Percentiles rank a stretch among this genome's conserved stretches.
Evolutionary conservation across 2,888 invertebrate species (phyloP).

Genomic region (Charanyca ferruginea): DNA sequence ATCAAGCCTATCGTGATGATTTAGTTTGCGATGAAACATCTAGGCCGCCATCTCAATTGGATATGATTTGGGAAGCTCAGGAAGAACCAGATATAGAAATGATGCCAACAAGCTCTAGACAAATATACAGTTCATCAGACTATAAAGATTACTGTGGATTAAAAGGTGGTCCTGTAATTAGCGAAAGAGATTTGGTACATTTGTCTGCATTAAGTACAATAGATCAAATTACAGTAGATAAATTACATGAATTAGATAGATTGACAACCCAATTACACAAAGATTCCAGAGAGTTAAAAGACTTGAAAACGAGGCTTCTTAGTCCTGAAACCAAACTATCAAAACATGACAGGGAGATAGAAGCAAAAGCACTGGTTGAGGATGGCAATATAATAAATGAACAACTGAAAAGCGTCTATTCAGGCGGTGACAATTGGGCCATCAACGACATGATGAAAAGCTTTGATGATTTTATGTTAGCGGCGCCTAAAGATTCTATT

Average conservation of each 20-base stretch:
- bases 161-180: constrained; percentile 93
- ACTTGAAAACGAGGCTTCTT: constrained; percentile 93
- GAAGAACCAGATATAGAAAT: constrained; percentile 93
- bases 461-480: constrained; percentile 91
- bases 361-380: constrained; percentile 91
- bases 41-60: constrained; percentile 94
- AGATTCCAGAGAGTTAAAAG: constrained; percentile 95
- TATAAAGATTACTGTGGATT: constrained; percentile 94
- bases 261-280: constrained; percentile 94
- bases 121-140: constrained; percentile 94
- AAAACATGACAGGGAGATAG: constrained; percentile 90
- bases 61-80: constrained; percentile 97
- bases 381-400: constrained; percentile 93
- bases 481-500: constrained; percentile 87
- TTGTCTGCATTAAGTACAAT: constrained; percentile 94
- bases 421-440: constrained; percentile 93
- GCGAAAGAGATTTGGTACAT: constrained; percentile 95
- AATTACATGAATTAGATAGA: constrained; percentile 95
- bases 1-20: constrained; percentile 96
- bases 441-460: constrained; percentile 93
- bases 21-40: constrained; percentile 92
- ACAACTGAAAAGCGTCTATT: constrained; percentile 93
- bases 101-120: constrained; percentile 89
- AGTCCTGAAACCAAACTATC: constrained; percentile 91
- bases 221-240: constrained; percentile 95